These are phyloP conservation scores for Agrochola lychnidis DNA, from an alignment of 2,888 invertebrate genomes.

Conservation along the genomic window DNA sequence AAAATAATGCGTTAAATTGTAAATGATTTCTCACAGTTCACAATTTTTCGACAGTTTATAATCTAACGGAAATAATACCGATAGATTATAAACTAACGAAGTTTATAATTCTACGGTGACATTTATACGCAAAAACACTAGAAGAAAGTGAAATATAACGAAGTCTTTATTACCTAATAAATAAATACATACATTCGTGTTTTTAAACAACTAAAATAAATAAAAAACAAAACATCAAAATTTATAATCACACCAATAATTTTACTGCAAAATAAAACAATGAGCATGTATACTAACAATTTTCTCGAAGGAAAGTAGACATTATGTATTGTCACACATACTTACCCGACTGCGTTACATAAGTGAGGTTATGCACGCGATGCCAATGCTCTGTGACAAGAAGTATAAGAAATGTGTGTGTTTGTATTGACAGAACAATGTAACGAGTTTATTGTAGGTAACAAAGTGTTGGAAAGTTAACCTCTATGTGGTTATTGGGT, in stretches of 20 bases:
- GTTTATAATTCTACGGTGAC: no score
- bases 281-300: not conserved
- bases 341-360: slow-evolving; percentile 34
- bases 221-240: not conserved
- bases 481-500: not conserved
- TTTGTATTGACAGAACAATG: slow-evolving; percentile 23
- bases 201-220: not conserved
- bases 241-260: not conserved
- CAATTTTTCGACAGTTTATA: no score
- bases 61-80: no score
- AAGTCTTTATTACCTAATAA: not conserved
- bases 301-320: slow-evolving; percentile 34
- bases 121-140: not conserved
- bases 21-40: no score
- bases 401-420: slow-evolving; percentile 7
- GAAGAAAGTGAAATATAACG: not conserved
- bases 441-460: not conserved
- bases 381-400: slow-evolving; percentile 33
- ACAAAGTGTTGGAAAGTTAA: no score
- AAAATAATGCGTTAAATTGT: no score
- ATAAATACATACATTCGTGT: not conserved
- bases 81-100: no score
- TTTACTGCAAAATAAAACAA: not conserved
- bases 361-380: slow-evolving; percentile 53
- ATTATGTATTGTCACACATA: slow-evolving; percentile 25